Percentiles rank a stretch among this genome's conserved stretches.
phyloP scores from a whole-genome alignment of 2,888 invertebrate genomes.

The Drosophila gaucha region DNA sequence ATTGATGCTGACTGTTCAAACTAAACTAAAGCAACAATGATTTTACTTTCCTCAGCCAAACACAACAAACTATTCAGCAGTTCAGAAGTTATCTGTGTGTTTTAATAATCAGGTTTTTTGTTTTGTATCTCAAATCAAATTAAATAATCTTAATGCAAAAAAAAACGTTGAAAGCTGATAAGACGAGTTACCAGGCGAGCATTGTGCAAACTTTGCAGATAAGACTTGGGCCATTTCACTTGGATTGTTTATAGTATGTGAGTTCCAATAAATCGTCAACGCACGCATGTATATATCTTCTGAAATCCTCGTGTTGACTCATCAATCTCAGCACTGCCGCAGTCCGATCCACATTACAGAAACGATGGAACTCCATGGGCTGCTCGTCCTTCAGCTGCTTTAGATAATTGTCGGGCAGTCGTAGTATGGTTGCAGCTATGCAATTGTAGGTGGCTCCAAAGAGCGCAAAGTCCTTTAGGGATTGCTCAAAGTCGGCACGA shows the following conservation, averaged over 20 bases:
- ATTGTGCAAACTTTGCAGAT: slow-evolving; percentile 6
- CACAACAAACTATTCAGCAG: not conserved
- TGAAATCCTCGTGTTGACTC: slow-evolving; percentile 55
- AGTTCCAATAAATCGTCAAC: slow-evolving; percentile 75
- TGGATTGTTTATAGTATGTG: slow-evolving; percentile 47
- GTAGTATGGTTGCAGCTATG: slow-evolving; percentile 74
- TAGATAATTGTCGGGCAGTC: slow-evolving; percentile 82
- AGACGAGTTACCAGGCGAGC: slow-evolving; percentile 33
- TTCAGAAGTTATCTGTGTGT: slow-evolving; percentile 9
- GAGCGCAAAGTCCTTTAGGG: slow-evolving; percentile 80
- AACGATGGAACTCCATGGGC: slow-evolving; percentile 82
- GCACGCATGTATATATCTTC: slow-evolving; percentile 67
- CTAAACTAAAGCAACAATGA: slow-evolving; percentile 15
- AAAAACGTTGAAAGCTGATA: slow-evolving; percentile 31
- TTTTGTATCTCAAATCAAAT: slow-evolving; percentile 11
- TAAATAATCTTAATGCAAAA: slow-evolving; percentile 33
- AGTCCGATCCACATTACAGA: slow-evolving; percentile 80
- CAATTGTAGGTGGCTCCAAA: slow-evolving; percentile 84
- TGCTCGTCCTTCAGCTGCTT: slow-evolving; percentile 78
- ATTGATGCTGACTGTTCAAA: slow-evolving; percentile 9
- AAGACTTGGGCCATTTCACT: slow-evolving; percentile 17
- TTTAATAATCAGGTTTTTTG: slow-evolving; percentile 1
- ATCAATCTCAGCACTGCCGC: slow-evolving; percentile 62
- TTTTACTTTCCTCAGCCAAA: not conserved
- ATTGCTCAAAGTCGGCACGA: slow-evolving; percentile 78